These are phyloP conservation scores for Drosophila neocordata DNA, from an alignment of 1,140 invertebrate species.

Conservation along the genomic window DNA sequence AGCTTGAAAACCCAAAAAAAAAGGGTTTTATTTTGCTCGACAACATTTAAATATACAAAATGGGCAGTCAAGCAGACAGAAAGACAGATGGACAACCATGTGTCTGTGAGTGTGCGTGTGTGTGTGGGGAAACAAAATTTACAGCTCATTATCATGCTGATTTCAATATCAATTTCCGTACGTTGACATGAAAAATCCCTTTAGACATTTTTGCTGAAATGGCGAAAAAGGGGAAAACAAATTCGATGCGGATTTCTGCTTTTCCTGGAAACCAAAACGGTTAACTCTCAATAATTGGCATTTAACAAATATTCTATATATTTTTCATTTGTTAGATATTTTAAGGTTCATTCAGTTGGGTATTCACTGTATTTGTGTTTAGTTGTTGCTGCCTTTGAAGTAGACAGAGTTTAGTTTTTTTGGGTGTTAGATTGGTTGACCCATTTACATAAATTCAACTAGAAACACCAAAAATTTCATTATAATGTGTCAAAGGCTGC, in stretches of 20 bases:
- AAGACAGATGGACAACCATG: not conserved
- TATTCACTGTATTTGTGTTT: not conserved
- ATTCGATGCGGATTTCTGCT: slow-evolving; percentile 13
- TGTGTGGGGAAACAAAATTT: slow-evolving; percentile 53
- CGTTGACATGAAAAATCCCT: slow-evolving; percentile 61
- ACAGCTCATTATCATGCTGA: slow-evolving; percentile 64
- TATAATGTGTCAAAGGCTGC: slow-evolving; percentile 11
- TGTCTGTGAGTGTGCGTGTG: slow-evolving; percentile 30
- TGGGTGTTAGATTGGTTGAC: not conserved
- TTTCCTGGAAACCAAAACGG: not conserved
- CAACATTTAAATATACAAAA: slow-evolving; percentile 44
- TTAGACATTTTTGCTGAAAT: slow-evolving; percentile 39
- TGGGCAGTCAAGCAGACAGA: slow-evolving; percentile 5
- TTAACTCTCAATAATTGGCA: not conserved
- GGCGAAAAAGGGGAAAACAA: slow-evolving; percentile 17
- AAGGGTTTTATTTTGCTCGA: slow-evolving; percentile 45
- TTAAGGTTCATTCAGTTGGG: no score
- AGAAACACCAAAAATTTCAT: slow-evolving; percentile 9
- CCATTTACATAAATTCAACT: slow-evolving; percentile 6
- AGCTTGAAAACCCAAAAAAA: slow-evolving; percentile 30
- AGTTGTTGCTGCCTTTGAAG: not conserved
- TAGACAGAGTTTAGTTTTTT: not conserved
- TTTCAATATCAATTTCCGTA: slow-evolving; percentile 69
- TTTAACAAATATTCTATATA: no score
- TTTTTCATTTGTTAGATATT: no score